Evolutionary conservation across 2,888 invertebrate species (phyloP).

Genomic region (Apomyelois bistriatella): DNA sequence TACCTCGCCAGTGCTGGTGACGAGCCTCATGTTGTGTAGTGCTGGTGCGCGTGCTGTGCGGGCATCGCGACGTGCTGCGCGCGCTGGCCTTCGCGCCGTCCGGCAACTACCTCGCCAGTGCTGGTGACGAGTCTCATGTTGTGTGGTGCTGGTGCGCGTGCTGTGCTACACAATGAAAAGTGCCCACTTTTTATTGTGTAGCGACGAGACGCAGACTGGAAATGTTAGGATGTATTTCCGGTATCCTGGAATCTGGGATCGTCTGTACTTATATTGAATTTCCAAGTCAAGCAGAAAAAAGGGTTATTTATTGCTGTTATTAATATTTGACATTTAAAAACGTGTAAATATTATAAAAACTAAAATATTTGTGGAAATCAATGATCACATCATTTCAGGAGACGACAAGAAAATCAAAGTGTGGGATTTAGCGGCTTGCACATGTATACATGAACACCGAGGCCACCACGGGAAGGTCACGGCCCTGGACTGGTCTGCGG

Average conservation of each 20-base stretch:
- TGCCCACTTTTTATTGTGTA: slow-evolving; percentile 89
- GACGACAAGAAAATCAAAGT: slow-evolving; percentile 85
- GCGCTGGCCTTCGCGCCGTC: slow-evolving; percentile 91
- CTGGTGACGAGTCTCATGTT: slow-evolving; percentile 74
- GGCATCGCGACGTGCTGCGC: slow-evolving; percentile 87
- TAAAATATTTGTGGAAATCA: too few species aligned
- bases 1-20: slow-evolving; percentile 91
- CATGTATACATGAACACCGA: slow-evolving; percentile 81
- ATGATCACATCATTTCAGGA: slow-evolving; percentile 51
- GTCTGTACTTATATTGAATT: too few species aligned
- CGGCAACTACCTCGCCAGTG: slow-evolving; percentile 91
- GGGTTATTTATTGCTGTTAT: too few species aligned
- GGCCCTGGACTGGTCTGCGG: slow-evolving; percentile 80
- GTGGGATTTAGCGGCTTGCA: slow-evolving; percentile 86
- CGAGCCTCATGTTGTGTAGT: background rate
- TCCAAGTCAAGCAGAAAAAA: too few species aligned
- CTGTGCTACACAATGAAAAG: slow-evolving; percentile 88
- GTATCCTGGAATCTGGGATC: too few species aligned
- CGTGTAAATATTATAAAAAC: too few species aligned
- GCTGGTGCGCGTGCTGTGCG: slow-evolving; percentile 88
- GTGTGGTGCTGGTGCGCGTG: slow-evolving; percentile 82
- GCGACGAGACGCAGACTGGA: slow-evolving; percentile 73
- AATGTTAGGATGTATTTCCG: too few species aligned
- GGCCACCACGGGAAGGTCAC: slow-evolving; percentile 83
- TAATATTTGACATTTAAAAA: too few species aligned